Percentiles rank a stretch among this genome's conserved stretches.
These are phyloP conservation scores for Ecliptopera silaceata DNA, from an alignment of 2,888 invertebrate species.

Conservation along the genomic window DNA sequence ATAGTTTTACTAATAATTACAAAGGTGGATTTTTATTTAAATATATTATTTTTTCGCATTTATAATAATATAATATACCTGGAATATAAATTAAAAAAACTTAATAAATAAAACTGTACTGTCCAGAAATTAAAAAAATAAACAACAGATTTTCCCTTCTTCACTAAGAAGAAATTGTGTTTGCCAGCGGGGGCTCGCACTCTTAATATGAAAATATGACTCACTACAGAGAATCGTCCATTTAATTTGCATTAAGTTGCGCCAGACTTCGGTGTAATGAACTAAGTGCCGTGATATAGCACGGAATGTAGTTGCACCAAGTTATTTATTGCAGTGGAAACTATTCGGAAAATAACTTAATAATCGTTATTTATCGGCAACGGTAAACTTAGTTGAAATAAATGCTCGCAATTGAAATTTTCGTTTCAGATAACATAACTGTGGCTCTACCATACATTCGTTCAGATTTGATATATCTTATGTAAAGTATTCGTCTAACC, in stretches of 20 bases:
- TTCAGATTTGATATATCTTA: conserved; percentile 23
- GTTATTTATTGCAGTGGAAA: conserved; percentile 29
- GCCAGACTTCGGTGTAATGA: conserved; percentile 46
- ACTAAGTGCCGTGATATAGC: conserved; percentile 43
- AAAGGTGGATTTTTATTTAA: too few relatives aligned
- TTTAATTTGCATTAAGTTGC: conserved; percentile 67
- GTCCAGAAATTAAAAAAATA: conserved; percentile 25
- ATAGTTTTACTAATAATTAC: too few relatives aligned
- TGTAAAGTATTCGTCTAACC: conserved; percentile 22
- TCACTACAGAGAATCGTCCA: conserved; percentile 63
- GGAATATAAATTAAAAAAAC: too few relatives aligned
- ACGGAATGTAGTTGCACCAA: conserved; percentile 28
- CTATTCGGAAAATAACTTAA: conserved; percentile 29
- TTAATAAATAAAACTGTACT: conserved; percentile 4
- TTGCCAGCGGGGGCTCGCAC: conserved; percentile 61
- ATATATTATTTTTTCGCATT: too few relatives aligned
- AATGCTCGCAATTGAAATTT: conserved; percentile 17
- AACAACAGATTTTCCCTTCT: conserved; percentile 38
- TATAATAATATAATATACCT: too few relatives aligned
- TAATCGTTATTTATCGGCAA: conserved; percentile 25
- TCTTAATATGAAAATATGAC: conserved; percentile 75
- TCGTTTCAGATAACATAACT: conserved; percentile 11
- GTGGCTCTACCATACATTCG: conserved; percentile 10
- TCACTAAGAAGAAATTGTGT: conserved; percentile 65
- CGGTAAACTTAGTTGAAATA: conserved; percentile 20